phyloP scores from a whole-genome alignment of 1,140 invertebrate species.

The Drosophila sp. region DNA sequence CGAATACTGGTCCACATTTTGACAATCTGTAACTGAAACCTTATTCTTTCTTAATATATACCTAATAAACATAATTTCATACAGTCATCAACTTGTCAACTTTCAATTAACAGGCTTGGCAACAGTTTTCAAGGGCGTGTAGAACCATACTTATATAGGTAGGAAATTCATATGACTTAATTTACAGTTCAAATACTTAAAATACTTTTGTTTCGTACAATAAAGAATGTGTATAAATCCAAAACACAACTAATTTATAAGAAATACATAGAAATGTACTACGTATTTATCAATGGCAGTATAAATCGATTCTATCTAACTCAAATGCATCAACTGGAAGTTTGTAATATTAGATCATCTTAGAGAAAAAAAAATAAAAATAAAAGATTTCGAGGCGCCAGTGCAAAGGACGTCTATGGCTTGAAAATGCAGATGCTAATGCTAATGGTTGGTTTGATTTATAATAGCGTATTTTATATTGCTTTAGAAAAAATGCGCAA shows the following conservation, averaged over 20 bases:
- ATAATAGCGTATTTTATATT: slow-evolving; percentile 53
- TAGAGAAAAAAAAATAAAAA: background rate
- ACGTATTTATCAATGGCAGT: slow-evolving; percentile 46
- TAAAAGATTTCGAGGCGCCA: slow-evolving; percentile 23
- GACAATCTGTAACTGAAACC: slow-evolving; percentile 28
- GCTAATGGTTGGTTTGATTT: slow-evolving; percentile 48
- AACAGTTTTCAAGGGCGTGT: background rate
- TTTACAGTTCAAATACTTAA: slow-evolving; percentile 32
- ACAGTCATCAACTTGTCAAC: no score
- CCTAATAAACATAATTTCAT: no score
- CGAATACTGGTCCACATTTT: slow-evolving; percentile 51
- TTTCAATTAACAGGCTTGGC: no score
- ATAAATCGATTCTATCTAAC: slow-evolving; percentile 45
- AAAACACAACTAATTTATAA: slow-evolving; percentile 18
- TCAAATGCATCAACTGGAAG: slow-evolving; percentile 45
- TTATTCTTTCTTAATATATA: slow-evolving; percentile 13
- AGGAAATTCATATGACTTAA: slow-evolving; percentile 24
- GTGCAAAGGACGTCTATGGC: slow-evolving; percentile 44
- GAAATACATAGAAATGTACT: slow-evolving; percentile 8
- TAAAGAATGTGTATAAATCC: slow-evolving; percentile 16
- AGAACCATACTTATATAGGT: slow-evolving; percentile 1
- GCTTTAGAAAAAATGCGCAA: slow-evolving; percentile 76
- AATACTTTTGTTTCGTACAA: slow-evolving; percentile 21
- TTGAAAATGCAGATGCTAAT: slow-evolving; percentile 52
- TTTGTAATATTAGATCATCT: slow-evolving; percentile 13